Conservation (phyloP, 2,888 invertebrate species). For the Hofmannophila pseudospretella region DNA sequence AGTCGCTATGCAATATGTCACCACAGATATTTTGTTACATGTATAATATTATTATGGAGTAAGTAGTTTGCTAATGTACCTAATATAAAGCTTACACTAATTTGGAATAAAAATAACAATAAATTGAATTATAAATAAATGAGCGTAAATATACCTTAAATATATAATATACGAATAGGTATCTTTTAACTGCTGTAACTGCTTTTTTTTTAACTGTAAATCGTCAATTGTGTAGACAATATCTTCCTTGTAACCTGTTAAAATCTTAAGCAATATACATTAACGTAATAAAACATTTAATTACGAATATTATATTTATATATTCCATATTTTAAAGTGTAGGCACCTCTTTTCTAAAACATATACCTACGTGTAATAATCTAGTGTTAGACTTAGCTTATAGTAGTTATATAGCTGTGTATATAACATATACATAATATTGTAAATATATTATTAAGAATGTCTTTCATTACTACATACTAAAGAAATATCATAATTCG, state of each 20-base stretch:
- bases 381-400: neutral
- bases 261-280: slow-evolving; percentile 23
- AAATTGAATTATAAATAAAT: too few relatives aligned
- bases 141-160: too few relatives aligned
- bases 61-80: too few relatives aligned
- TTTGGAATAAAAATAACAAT: too few relatives aligned
- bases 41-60: too few relatives aligned
- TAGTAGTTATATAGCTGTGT: slow-evolving; percentile 18
- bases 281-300: slow-evolving; percentile 9
- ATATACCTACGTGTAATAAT: neutral
- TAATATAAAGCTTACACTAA: too few relatives aligned
- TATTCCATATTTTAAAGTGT: too few relatives aligned
- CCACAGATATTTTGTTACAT: too few relatives aligned
- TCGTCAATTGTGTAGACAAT: slow-evolving; percentile 71
- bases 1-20: too few relatives aligned
- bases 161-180: neutral
- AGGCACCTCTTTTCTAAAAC: too few relatives aligned
- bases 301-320: neutral
- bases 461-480: neutral
- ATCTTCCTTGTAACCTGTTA: slow-evolving; percentile 31
- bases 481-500: slow-evolving; percentile 57
- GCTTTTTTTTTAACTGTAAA: slow-evolving; percentile 6
- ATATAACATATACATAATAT: slow-evolving; percentile 1
- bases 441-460: neutral
- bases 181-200: neutral